These are phyloP conservation scores for Drosophila infuscata DNA, from an alignment of 2,888 invertebrate genomes.

Conservation along the genomic window DNA sequence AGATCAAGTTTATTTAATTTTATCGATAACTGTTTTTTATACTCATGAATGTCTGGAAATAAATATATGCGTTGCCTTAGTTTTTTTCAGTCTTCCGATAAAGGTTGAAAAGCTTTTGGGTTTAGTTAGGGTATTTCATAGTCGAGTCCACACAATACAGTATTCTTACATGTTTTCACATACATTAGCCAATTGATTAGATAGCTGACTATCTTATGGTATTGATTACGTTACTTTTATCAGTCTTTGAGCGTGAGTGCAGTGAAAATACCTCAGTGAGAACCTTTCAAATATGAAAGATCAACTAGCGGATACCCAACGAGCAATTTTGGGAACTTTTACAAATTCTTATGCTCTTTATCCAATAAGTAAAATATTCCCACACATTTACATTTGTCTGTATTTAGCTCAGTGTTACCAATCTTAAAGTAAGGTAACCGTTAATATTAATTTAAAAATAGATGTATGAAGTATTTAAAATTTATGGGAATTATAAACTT, in stretches of 20 bases:
- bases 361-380: not conserved
- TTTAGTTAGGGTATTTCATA: not conserved
- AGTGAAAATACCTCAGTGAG: not conserved
- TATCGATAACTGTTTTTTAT: not conserved
- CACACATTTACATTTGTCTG: not conserved
- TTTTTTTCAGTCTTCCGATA: not conserved
- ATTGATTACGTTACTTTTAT: slow-evolving; percentile 44
- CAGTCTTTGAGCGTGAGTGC: slow-evolving; percentile 6
- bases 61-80: not conserved
- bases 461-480: too few relatives aligned
- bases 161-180: not conserved
- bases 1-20: not conserved
- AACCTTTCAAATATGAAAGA: not conserved
- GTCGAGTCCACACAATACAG: not conserved
- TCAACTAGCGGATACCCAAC: not conserved
- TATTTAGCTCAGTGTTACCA: not conserved
- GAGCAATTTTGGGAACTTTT: not conserved
- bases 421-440: too few relatives aligned
- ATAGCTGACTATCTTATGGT: slow-evolving; percentile 47
- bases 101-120: not conserved
- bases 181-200: slow-evolving; percentile 37
- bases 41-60: not conserved
- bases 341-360: not conserved
- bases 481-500: not conserved
- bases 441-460: too few relatives aligned